phyloP scores from a whole-genome alignment of 2,113 vertebrate genomes.

The Sprattus sprattus region DNA sequence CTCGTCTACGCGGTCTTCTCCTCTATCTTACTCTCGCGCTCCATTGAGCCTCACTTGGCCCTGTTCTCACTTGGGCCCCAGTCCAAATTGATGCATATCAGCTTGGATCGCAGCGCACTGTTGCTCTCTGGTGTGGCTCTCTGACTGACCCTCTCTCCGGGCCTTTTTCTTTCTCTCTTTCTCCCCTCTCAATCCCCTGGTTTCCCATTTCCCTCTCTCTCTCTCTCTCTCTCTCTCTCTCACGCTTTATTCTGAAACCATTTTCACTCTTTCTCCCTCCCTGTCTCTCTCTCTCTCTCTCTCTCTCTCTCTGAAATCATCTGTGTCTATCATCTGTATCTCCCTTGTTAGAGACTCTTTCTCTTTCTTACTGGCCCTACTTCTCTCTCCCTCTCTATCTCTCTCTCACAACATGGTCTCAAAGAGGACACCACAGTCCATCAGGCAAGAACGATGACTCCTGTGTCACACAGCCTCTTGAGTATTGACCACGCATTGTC shows the following conservation, averaged over 20 bases:
- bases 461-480: background rate
- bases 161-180: background rate
- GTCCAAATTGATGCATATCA: constrained; percentile 22
- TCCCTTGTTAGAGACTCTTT: background rate
- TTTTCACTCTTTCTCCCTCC: background rate
- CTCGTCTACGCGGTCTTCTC: background rate
- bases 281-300: background rate
- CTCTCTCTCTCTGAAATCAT: background rate
- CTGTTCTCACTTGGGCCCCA: background rate
- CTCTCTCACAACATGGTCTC: background rate
- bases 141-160: background rate
- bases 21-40: constrained; percentile 19
- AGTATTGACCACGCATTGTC: background rate
- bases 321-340: too few species aligned
- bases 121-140: background rate
- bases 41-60: constrained; percentile 24
- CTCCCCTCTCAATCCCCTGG: background rate
- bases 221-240: background rate
- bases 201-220: background rate
- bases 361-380: background rate
- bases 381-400: background rate
- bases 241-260: too few species aligned
- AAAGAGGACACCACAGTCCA: background rate
- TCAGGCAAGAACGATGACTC: background rate
- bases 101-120: background rate